Evolutionary conservation across 2,797 vertebrate species (phyloP).

Genomic region (Phataginus tetradactyla): DNA sequence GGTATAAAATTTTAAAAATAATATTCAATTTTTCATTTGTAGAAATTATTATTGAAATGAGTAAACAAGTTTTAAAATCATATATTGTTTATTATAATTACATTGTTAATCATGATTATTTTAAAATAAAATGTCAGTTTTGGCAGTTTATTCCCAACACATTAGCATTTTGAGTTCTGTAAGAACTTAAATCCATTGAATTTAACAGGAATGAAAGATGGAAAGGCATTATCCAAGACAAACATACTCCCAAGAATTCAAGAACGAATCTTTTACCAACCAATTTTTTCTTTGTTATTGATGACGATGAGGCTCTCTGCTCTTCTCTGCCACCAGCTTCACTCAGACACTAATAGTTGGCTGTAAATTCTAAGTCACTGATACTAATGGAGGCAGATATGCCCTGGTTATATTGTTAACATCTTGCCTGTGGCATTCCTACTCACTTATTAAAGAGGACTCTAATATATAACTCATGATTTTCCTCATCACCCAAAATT

Average conservation of each 20-base stretch:
- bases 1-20: background rate
- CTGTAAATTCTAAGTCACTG: background rate
- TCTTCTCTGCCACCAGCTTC: background rate
- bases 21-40: background rate
- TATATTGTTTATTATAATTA: too few species aligned
- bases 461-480: background rate
- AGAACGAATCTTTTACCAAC: background rate
- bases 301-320: background rate
- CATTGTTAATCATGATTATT: too few species aligned
- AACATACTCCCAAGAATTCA: background rate
- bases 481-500: background rate
- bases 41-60: conserved; percentile 1
- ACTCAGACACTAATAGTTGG: background rate
- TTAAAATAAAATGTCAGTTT: background rate
- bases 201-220: background rate
- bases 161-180: background rate
- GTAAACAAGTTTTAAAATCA: background rate
- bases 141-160: background rate
- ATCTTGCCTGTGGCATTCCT: background rate
- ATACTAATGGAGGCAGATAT: background rate
- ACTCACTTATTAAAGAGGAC: background rate
- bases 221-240: background rate
- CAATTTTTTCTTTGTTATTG: background rate
- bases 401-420: background rate
- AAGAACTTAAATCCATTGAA: background rate